phyloP scores from a whole-genome alignment of 2,888 invertebrate species.

The Sycophila texana region DNA sequence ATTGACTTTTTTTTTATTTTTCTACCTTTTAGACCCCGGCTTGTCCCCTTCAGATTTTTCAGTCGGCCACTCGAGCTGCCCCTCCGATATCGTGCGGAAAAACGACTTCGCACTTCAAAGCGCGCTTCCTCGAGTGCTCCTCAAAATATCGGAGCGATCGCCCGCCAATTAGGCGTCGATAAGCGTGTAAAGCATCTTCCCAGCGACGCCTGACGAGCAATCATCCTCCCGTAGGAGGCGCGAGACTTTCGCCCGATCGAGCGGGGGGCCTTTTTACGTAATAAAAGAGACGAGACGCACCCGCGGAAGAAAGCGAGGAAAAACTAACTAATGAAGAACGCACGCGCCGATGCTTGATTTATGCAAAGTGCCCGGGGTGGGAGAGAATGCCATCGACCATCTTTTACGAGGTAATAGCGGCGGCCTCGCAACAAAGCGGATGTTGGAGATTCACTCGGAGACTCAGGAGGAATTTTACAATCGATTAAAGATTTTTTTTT shows the following conservation, averaged over 20 bases:
- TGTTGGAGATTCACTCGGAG: constrained; percentile 33
- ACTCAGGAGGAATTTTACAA: constrained; percentile 18
- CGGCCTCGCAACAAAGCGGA: neutral
- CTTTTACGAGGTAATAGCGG: neutral
- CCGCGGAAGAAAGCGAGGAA: constrained; percentile 4
- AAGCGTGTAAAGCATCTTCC: neutral
- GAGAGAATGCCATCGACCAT: neutral
- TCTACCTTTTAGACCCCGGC: too few relatives aligned
- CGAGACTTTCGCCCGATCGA: constrained; percentile 3
- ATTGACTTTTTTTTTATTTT: too few relatives aligned
- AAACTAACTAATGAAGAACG: constrained; percentile 34
- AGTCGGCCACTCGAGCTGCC: too few relatives aligned
- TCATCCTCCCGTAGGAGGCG: neutral
- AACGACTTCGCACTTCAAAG: neutral
- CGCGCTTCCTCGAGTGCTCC: neutral
- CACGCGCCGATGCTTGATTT: constrained; percentile 42
- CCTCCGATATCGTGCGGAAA: too few relatives aligned
- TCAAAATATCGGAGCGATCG: too few relatives aligned
- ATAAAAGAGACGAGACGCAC: neutral
- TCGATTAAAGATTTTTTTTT: too few relatives aligned
- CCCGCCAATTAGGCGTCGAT: neutral
- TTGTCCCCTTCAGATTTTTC: too few relatives aligned
- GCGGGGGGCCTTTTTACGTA: neutral
- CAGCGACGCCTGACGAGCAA: neutral
- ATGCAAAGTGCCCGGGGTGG: constrained; percentile 10